A percentile compares a stretch with the other conserved stretches of the same genome.
Conservation (phyloP, 2,797 vertebrate species). For the Sus cebifrons region DNA sequence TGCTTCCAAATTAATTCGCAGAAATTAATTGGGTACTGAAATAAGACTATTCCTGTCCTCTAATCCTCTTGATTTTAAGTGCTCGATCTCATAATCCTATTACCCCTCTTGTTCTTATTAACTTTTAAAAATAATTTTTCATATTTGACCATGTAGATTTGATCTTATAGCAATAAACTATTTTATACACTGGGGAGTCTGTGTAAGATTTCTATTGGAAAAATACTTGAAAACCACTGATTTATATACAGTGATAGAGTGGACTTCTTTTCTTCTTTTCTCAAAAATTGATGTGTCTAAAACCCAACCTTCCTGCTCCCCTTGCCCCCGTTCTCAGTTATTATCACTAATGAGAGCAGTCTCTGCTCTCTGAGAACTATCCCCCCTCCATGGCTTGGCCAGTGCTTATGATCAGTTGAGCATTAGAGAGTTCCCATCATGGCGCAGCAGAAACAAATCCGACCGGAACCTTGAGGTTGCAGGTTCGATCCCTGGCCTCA, state of each 20-base stretch:
- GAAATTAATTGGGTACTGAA: neutral
- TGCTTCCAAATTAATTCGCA: neutral
- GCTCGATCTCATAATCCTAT: neutral
- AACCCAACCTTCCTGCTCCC: neutral
- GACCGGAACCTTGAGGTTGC: too few relatives aligned
- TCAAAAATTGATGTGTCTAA: neutral
- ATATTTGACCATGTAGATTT: neutral
- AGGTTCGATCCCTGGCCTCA: too few relatives aligned
- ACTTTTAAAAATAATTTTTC: neutral
- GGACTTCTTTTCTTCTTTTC: neutral
- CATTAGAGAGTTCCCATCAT: too few relatives aligned
- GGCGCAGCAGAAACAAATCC: too few relatives aligned
- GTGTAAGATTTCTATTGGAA: neutral
- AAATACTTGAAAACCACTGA: neutral
- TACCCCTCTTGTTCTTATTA: neutral
- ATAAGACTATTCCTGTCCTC: neutral
- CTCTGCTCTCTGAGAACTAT: neutral
- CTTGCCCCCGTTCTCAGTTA: accelerated
- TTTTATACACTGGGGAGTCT: neutral
- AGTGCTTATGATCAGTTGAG: neutral
- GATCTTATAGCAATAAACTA: neutral
- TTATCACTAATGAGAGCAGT: too few relatives aligned
- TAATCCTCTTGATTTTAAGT: neutral
- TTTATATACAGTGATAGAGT: neutral
- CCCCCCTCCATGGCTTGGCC: neutral